These are phyloP conservation scores for Florisuga fusca DNA, from an alignment of 2,797 vertebrate genomes.

Conservation along the genomic window DNA sequence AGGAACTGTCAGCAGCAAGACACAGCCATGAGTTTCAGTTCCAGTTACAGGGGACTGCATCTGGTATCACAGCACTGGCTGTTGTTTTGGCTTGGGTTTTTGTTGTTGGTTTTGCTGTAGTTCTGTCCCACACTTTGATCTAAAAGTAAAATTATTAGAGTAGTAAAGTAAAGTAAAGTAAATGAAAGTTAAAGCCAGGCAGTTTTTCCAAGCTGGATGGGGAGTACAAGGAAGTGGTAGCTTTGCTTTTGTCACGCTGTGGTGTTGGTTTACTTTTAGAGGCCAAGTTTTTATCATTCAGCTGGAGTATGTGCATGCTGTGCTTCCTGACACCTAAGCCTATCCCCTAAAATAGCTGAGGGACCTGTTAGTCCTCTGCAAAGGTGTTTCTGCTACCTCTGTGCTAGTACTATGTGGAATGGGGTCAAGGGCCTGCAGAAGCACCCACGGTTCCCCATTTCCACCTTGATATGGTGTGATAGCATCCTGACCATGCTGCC, in stretches of 20 bases:
- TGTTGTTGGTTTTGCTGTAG: background rate
- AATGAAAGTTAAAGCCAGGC: background rate
- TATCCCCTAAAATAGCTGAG: background rate
- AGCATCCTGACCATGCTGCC: background rate
- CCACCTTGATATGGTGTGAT: background rate
- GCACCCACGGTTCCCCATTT: background rate
- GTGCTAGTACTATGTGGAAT: background rate
- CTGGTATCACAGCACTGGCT: background rate
- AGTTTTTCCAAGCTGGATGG: background rate
- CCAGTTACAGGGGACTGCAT: fast-evolving
- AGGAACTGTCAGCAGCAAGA: background rate
- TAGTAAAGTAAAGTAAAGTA: too few relatives aligned
- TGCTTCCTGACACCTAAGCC: background rate
- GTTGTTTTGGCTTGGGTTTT: background rate
- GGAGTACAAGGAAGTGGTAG: background rate
- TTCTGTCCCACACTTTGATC: background rate
- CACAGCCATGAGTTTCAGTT: fast-evolving
- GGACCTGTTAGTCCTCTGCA: background rate
- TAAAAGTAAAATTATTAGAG: background rate
- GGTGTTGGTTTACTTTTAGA: background rate
- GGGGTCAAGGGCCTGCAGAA: background rate
- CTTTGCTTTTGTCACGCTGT: background rate
- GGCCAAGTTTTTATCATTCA: background rate
- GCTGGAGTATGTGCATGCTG: background rate
- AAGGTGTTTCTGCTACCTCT: background rate